phyloP scores from a whole-genome alignment of 2,113 vertebrate genomes.

The Lepus europaeus region DNA sequence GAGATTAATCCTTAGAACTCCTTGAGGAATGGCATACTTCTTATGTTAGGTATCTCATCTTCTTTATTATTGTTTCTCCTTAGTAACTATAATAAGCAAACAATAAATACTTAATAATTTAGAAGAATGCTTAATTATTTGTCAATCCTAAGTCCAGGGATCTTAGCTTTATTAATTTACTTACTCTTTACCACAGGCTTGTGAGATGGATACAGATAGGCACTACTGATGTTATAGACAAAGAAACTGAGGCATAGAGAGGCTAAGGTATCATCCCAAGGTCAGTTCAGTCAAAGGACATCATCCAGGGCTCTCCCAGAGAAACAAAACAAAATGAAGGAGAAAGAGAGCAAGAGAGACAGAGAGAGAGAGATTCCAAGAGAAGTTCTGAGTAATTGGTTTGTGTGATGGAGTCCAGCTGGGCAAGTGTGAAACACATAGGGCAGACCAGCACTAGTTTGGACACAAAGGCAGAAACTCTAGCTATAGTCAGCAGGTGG shows the following conservation, averaged over 20 bases:
- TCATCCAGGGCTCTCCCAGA: background rate
- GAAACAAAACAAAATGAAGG: background rate
- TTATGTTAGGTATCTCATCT: background rate
- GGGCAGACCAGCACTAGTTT: background rate
- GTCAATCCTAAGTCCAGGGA: background rate
- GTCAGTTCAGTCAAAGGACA: background rate
- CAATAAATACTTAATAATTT: background rate
- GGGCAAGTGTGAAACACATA: too few relatives aligned
- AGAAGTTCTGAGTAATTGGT: background rate
- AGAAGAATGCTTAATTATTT: background rate
- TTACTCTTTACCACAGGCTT: background rate
- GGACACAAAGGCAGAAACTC: too few relatives aligned
- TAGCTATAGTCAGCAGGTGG: background rate
- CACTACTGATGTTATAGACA: background rate
- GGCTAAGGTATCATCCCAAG: background rate
- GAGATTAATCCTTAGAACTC: background rate
- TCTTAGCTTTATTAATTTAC: background rate
- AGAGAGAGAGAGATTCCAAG: background rate
- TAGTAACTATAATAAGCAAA: slow-evolving; percentile 4
- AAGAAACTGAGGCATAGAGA: slow-evolving; percentile 41
- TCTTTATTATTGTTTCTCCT: slow-evolving; percentile 23
- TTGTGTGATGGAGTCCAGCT: background rate
- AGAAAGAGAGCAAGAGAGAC: background rate
- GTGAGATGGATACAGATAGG: background rate
- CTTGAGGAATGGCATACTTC: background rate